Percentiles rank a stretch among this genome's conserved stretches.
Evolutionary conservation across 2,888 invertebrate species (phyloP).

Genomic region (Deroplatys truncata): DNA sequence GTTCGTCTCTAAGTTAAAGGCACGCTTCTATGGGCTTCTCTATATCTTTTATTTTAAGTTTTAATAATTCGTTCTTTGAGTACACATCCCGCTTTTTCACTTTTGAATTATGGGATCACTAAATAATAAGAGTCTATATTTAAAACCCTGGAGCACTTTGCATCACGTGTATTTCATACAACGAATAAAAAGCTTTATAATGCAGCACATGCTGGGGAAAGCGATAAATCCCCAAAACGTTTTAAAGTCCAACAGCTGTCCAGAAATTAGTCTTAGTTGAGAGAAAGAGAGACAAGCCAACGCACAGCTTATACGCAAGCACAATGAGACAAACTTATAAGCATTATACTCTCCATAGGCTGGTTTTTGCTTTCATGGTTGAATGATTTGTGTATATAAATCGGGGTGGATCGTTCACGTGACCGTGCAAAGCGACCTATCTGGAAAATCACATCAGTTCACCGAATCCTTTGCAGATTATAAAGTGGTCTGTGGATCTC

Average conservation of each 20-base stretch:
- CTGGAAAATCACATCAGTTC: neutral
- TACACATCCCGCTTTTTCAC: too few species aligned
- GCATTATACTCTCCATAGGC: neutral
- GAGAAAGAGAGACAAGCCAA: neutral
- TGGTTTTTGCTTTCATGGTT: neutral
- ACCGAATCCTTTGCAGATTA: neutral
- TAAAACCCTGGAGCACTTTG: too few species aligned
- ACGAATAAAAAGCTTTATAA: too few species aligned
- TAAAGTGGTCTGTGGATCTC: neutral
- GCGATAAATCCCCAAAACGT: too few species aligned
- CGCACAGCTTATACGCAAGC: neutral
- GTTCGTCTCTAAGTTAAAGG: too few species aligned
- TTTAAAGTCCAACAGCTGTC: neutral
- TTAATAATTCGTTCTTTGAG: too few species aligned
- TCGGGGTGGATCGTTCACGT: neutral
- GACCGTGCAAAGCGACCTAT: neutral
- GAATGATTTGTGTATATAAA: neutral
- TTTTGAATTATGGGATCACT: too few species aligned
- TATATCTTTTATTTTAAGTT: too few species aligned
- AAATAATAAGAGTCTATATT: too few species aligned
- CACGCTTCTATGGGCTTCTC: too few species aligned
- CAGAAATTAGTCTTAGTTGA: neutral
- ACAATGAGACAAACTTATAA: neutral
- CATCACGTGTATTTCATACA: too few species aligned
- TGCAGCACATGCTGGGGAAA: too few species aligned